phyloP scores from a whole-genome alignment of 2,113 vertebrate genomes.

The Lophotis ruficrista region DNA sequence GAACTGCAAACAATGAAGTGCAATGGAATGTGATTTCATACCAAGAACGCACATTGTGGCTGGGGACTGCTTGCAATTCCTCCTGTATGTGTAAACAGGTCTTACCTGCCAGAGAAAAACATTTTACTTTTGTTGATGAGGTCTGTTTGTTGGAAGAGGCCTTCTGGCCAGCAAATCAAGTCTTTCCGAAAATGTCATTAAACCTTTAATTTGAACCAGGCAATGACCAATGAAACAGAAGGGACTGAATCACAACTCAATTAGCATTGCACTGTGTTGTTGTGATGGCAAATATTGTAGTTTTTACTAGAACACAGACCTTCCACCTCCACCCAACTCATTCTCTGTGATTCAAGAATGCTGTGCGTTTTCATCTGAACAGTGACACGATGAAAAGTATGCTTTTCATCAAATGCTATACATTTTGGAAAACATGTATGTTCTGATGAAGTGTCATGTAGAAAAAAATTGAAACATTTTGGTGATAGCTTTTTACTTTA shows the following conservation, averaged over 20 bases:
- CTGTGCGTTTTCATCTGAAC: not conserved
- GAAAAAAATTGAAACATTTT: not conserved
- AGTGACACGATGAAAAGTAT: not conserved
- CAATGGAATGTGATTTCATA: not conserved
- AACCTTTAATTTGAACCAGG: not conserved
- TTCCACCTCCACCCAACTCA: not conserved
- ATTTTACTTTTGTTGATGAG: not conserved
- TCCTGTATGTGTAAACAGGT: not conserved
- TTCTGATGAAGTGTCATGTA: not conserved
- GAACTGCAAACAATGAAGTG: not conserved
- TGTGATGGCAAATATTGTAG: not conserved
- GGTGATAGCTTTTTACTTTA: not conserved
- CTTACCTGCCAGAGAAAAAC: not conserved
- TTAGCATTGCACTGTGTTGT: not conserved
- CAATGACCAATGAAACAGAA: not conserved
- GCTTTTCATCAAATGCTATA: not conserved
- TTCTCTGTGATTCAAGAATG: not conserved
- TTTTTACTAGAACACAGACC: not conserved
- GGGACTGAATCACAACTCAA: not conserved
- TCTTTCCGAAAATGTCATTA: not conserved
- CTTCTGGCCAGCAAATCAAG: not conserved
- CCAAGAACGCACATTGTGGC: rapidly evolving
- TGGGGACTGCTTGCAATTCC: not conserved
- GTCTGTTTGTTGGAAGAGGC: not conserved
- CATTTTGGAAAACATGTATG: not conserved